These are phyloP conservation scores for Zonotrichia albicollis DNA, from an alignment of 2,797 vertebrate genomes.

Conservation along the genomic window DNA sequence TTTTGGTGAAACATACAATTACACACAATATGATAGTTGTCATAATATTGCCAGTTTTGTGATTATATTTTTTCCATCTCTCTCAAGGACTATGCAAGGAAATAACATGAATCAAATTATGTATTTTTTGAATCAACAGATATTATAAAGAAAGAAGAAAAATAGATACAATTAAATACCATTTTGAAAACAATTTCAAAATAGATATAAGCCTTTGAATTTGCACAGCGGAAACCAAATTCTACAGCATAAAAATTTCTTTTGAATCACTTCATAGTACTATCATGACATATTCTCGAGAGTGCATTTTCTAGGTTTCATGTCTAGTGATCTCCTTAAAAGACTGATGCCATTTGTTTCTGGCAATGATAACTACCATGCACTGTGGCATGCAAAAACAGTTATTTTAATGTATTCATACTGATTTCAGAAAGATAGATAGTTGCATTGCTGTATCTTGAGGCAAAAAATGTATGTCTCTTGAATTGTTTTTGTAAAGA, in stretches of 20 bases:
- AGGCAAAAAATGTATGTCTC: background rate
- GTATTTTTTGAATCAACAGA: conserved; percentile 23
- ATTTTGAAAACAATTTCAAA: conserved; percentile 35
- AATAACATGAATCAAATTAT: conserved; percentile 8
- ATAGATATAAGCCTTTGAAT: background rate
- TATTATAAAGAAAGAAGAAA: background rate
- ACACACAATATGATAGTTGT: background rate
- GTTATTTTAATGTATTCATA: background rate
- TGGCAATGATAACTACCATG: background rate
- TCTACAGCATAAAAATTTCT: background rate
- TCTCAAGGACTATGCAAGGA: background rate
- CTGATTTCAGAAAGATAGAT: background rate
- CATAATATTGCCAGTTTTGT: background rate
- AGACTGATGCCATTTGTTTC: background rate
- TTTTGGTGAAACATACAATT: background rate
- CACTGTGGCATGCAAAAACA: background rate
- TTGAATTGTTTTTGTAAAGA: background rate
- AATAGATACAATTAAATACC: background rate
- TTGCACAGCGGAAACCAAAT: background rate
- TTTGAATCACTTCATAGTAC: background rate
- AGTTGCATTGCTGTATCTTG: background rate
- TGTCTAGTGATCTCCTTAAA: background rate
- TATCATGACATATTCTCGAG: background rate
- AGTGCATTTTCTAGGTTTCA: background rate
- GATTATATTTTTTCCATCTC: background rate